Conservation (phyloP, 30 jellyfish, hydroid and myxozoan genomes). For the Pelagia noctiluca region DNA sequence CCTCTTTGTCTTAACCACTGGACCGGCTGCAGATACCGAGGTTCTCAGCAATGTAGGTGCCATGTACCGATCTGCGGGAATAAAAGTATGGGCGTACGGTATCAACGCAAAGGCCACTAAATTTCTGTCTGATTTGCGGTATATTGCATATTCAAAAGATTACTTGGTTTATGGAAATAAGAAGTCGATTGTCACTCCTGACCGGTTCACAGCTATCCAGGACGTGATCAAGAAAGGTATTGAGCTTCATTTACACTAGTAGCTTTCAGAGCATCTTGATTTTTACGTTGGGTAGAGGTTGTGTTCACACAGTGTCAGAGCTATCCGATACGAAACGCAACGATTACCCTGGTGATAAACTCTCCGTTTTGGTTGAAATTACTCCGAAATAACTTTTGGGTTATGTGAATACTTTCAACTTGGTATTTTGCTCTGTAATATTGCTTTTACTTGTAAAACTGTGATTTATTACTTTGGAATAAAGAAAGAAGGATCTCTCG, state of each 20-base stretch:
- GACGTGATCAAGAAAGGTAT: conserved; percentile 61
- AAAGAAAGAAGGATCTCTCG: too few relatives aligned
- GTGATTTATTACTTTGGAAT: too few relatives aligned
- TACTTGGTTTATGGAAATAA: conserved; percentile 59
- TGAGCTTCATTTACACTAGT: background rate
- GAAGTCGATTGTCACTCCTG: conserved; percentile 62
- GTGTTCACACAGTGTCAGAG: too few relatives aligned
- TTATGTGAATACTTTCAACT: background rate
- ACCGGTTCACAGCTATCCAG: conserved; percentile 62
- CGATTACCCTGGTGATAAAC: too few relatives aligned
- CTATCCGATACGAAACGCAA: too few relatives aligned
- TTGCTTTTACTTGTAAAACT: too few relatives aligned
- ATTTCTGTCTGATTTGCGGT: conserved; percentile 44
- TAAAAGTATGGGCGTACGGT: conserved; percentile 61
- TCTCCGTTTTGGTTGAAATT: background rate
- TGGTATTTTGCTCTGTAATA: too few relatives aligned
- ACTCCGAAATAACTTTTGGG: background rate
- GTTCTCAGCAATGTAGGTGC: conserved; percentile 29
- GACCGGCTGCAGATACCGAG: conserved; percentile 69
- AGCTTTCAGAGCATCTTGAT: background rate
- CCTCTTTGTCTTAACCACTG: conserved; percentile 63
- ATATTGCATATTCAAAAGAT: conserved; percentile 34
- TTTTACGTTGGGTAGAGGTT: background rate
- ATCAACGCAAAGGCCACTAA: conserved; percentile 63
- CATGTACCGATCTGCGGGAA: conserved; percentile 30